These are phyloP conservation scores for Pseudomyrmex flavicornis DNA, from an alignment of 1,140 invertebrate species.

Conservation along the genomic window DNA sequence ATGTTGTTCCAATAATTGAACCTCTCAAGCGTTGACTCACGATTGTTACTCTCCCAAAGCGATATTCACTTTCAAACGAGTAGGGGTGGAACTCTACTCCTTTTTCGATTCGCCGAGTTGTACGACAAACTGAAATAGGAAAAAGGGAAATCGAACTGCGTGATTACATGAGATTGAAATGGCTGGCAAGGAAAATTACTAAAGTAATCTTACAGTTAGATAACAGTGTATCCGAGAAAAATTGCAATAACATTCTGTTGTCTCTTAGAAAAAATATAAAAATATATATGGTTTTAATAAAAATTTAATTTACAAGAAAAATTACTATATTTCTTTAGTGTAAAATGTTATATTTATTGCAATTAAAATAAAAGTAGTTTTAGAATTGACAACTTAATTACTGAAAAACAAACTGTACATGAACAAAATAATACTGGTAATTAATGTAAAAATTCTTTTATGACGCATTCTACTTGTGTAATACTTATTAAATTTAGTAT, in stretches of 20 bases:
- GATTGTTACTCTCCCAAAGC: conserved; percentile 9
- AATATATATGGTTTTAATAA: background rate
- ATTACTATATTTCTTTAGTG: too few species aligned
- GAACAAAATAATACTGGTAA: background rate
- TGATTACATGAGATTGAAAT: conserved; percentile 43
- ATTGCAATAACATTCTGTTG: background rate
- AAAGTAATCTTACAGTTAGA: conserved; percentile 40
- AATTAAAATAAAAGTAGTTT: background rate
- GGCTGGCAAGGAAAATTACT: conserved; percentile 23
- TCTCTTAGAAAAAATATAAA: background rate
- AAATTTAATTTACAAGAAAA: background rate
- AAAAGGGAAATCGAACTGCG: conserved; percentile 43
- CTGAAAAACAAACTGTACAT: background rate
- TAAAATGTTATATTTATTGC: too few species aligned
- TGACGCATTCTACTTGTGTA: too few species aligned
- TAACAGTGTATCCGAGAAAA: background rate
- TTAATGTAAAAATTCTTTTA: too few species aligned
- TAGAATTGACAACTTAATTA: too few species aligned
- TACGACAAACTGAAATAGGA: conserved; percentile 24
- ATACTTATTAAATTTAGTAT: too few species aligned
- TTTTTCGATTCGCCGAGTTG: background rate
- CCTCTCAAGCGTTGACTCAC: background rate
- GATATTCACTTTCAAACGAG: conserved; percentile 1
- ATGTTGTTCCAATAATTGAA: conserved; percentile 4
- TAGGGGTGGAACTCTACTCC: background rate